Evolutionary conservation across 2,888 invertebrate species (phyloP).

Genomic region (Notodonta dromedarius): DNA sequence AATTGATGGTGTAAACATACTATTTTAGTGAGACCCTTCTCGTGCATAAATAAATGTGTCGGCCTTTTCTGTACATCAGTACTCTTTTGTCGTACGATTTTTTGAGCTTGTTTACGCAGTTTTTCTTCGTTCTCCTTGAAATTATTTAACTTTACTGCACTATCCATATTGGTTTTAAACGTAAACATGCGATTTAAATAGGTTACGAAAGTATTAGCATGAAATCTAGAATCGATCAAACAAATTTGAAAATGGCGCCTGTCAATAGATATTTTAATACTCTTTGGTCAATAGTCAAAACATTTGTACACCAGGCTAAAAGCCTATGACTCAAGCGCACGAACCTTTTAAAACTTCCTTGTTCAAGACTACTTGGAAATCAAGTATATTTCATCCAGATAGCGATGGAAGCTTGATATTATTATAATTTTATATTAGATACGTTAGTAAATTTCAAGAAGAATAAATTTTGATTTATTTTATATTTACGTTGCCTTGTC

Average conservation of each 20-base stretch:
- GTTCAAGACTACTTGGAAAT: no score
- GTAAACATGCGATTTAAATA: neutral
- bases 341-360: no score
- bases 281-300: no score
- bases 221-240: slow-evolving; percentile 30
- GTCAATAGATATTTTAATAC: no score
- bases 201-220: slow-evolving; percentile 11
- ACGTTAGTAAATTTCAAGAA: no score
- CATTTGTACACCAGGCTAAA: no score
- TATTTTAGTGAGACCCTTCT: slow-evolving; percentile 82
- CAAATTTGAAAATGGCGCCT: slow-evolving; percentile 8
- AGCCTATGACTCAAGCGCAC: no score
- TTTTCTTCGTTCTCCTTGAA: slow-evolving; percentile 58
- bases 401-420: no score
- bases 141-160: slow-evolving; percentile 36
- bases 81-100: slow-evolving; percentile 59
- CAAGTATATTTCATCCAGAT: no score
- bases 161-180: slow-evolving; percentile 12
- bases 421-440: no score
- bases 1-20: slow-evolving; percentile 64
- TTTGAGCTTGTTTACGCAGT: slow-evolving; percentile 69
- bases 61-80: slow-evolving; percentile 55
- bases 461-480: no score
- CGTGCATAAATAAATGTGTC: slow-evolving; percentile 84
- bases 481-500: no score